Evolutionary conservation across 2,113 vertebrate genomes (phyloP).

Genomic region (Chlorodrepanis virens): DNA sequence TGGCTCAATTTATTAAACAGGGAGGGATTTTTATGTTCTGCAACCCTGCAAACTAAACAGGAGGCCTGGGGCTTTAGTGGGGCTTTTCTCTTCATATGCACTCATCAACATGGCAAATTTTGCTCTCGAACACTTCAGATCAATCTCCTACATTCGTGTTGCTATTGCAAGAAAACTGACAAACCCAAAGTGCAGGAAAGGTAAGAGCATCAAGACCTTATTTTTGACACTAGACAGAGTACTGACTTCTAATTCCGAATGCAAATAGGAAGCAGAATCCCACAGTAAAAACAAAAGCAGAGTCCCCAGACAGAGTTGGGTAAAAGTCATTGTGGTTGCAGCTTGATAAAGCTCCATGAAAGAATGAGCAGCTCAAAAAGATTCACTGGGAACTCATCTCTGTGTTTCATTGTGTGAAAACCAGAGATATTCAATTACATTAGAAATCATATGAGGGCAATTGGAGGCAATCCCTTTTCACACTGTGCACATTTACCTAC

Average conservation of each 20-base stretch:
- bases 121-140: neutral
- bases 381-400: neutral
- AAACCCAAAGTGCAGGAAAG: neutral
- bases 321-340: neutral
- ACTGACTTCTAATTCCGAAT: neutral
- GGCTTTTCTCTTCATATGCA: neutral
- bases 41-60: neutral
- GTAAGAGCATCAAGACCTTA: neutral
- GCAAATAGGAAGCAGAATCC: neutral
- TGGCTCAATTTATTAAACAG: neutral
- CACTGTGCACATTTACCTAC: neutral
- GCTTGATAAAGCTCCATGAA: constrained; percentile 4
- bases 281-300: constrained; percentile 1
- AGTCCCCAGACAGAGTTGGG: neutral
- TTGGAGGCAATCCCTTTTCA: neutral
- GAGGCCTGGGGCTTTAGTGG: neutral
- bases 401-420: neutral
- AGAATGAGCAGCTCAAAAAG: neutral
- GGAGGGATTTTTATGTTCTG: neutral
- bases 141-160: rapidly evolving
- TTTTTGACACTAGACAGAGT: neutral
- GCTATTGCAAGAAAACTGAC: neutral
- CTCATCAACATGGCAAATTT: neutral
- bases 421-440: neutral
- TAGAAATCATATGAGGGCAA: neutral